These are phyloP conservation scores for Leptinotarsa rubiginosa DNA, from an alignment of 2,888 invertebrate genomes.

Conservation along the genomic window DNA sequence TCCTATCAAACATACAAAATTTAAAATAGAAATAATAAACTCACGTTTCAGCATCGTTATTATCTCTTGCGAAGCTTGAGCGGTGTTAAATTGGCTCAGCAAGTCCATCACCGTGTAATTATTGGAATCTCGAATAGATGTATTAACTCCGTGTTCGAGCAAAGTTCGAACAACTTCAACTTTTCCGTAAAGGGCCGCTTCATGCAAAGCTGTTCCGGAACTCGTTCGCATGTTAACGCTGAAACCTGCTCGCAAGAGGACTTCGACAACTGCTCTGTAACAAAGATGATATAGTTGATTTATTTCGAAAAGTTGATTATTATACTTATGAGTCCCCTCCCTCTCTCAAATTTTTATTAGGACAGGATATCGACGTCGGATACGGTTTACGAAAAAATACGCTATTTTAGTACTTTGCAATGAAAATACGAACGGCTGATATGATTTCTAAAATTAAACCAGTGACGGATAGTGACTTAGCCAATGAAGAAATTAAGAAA, in stretches of 20 bases:
- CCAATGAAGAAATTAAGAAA: too few species aligned
- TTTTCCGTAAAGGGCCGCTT: constrained; percentile 92
- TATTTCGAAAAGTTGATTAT: neutral
- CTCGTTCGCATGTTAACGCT: constrained; percentile 88
- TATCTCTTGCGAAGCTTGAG: constrained; percentile 88
- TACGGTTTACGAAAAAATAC: too few species aligned
- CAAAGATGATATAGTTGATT: neutral
- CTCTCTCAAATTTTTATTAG: too few species aligned
- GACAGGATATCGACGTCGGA: too few species aligned
- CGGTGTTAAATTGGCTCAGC: constrained; percentile 84
- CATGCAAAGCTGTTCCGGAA: constrained; percentile 91
- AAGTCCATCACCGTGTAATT: constrained; percentile 89
- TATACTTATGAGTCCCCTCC: neutral
- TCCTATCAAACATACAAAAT: too few species aligned
- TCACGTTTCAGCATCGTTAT: constrained; percentile 86
- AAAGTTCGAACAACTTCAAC: constrained; percentile 87
- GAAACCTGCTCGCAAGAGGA: constrained; percentile 85
- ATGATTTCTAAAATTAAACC: too few species aligned
- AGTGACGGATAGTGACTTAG: too few species aligned
- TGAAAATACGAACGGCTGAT: too few species aligned
- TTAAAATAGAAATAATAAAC: constrained; percentile 53
- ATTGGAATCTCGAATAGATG: constrained; percentile 81
- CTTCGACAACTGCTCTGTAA: constrained; percentile 82
- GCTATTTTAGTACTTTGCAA: too few species aligned
- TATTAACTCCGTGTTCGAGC: constrained; percentile 84